phyloP scores from a whole-genome alignment of 2,888 invertebrate species.

The Luperina nickerlii region DNA sequence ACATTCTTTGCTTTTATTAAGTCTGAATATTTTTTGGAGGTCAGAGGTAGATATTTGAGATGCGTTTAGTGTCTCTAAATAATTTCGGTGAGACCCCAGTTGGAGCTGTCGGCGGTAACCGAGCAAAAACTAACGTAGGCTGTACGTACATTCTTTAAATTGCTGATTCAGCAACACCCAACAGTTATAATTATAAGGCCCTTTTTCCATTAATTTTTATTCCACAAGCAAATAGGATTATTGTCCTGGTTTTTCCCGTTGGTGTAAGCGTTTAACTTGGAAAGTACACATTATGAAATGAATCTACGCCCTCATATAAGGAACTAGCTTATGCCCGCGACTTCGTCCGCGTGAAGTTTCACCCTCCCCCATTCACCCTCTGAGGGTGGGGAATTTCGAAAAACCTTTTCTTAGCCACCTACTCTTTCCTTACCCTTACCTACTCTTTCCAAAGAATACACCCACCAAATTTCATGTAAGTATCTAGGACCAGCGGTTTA shows the following conservation, averaged over 20 bases:
- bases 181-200: not conserved
- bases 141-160: not conserved
- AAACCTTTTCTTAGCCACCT: too few relatives aligned
- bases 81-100: constrained; percentile 38
- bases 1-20: constrained; percentile 81
- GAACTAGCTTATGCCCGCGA: too few relatives aligned
- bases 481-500: too few relatives aligned
- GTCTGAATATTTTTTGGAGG: constrained; percentile 70
- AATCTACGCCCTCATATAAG: not conserved
- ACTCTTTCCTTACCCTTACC: too few relatives aligned
- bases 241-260: not conserved
- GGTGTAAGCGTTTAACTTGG: not conserved
- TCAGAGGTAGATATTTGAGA: constrained; percentile 64
- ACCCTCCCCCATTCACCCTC: too few relatives aligned
- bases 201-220: constrained; percentile 3
- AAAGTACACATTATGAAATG: not conserved
- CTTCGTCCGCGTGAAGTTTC: too few relatives aligned
- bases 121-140: constrained; percentile 5
- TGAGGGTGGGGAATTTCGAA: too few relatives aligned
- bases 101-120: constrained; percentile 19
- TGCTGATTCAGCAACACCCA: not conserved
- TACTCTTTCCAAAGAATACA: too few relatives aligned
- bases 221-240: not conserved
- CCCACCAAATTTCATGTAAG: too few relatives aligned
- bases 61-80: constrained; percentile 64